phyloP scores from a whole-genome alignment of 2,797 vertebrate species.

The Anabas testudineus region DNA sequence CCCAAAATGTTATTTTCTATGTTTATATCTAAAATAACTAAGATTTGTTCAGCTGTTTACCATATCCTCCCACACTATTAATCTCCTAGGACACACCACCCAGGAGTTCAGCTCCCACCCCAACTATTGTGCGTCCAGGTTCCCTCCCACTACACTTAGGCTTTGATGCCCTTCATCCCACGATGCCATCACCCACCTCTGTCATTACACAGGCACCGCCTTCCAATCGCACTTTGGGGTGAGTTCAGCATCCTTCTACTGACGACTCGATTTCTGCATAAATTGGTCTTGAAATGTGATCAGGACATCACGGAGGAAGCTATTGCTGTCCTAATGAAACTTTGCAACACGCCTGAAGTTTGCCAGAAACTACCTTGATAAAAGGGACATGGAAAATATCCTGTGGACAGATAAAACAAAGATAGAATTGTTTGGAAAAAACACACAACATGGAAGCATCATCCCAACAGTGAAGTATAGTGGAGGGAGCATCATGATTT shows the following conservation, averaged over 20 bases:
- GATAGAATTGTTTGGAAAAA: no score
- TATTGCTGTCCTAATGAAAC: no score
- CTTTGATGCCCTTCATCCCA: conserved; percentile 93
- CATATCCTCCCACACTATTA: not conserved
- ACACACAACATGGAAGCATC: no score
- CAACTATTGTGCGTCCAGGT: conserved; percentile 94
- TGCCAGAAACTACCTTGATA: no score
- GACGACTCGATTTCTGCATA: not conserved
- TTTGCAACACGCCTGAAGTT: no score
- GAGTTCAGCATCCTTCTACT: conserved; percentile 55
- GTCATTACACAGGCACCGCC: conserved; percentile 98
- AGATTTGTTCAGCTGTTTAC: not conserved
- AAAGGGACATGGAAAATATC: no score
- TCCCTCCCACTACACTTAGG: conserved; percentile 94
- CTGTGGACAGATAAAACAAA: no score
- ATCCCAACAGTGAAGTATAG: no score
- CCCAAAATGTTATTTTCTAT: not conserved
- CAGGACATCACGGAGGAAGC: no score
- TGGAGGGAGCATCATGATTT: no score
- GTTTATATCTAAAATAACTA: not conserved
- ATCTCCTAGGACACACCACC: conserved; percentile 85
- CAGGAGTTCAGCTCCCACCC: conserved; percentile 92
- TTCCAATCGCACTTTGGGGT: conserved; percentile 95
- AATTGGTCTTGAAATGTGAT: no score
- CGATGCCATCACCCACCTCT: conserved; percentile 96